Base-by-base conservation (phyloP, 2,113 vertebrate species). In the Suncus etruscus region DNA sequence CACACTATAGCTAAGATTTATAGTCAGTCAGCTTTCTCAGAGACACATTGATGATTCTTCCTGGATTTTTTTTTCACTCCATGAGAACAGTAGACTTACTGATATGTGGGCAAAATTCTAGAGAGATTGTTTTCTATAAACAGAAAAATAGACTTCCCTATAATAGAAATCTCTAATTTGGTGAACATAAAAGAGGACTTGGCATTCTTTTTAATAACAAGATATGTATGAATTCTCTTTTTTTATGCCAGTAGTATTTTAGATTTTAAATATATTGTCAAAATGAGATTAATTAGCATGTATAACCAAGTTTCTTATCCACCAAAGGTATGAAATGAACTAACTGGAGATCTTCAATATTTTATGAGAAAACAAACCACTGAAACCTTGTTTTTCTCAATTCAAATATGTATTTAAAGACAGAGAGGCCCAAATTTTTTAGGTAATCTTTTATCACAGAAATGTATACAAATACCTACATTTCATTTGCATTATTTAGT, bases 101-200 rank as follows among this genome's bases (percentile, higher is more conserved):
- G 79, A 16, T 63, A 58, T 22, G 20, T 76, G 29, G 31, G 51
- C 29, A 90, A 79, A 86, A 86, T 89, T 16, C 29, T 45, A 12
- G 47, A 76, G 3, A 95, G 11, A 80, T 39, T 73, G 18, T 76
- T 16, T 61, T 88, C 4, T 80, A 78, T n/a, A 95, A 90, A 86
- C 1, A 90, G 14, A 90, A 88, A 94, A 94, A 77, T 7, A 0
- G 16, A 18, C 54, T 74, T 25, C 83, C 86, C 90, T 83, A 1
- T 27, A 66, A 22, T 14, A 1, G 24, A 5, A 50, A 89, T 83
- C 24, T 86, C 83, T 91, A 91, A 50, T 3, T 58, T 86, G 32
- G 10, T 69, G 61, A 94, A n/a, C n/a, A 61, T 69, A 83, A n/a
- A 74, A 80, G 58, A 78, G 4, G 1, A 48, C n/a, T 81, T 84